These are phyloP conservation scores for Acanthopagrus latus DNA, from an alignment of 2,797 vertebrate species.

Conservation along the genomic window DNA sequence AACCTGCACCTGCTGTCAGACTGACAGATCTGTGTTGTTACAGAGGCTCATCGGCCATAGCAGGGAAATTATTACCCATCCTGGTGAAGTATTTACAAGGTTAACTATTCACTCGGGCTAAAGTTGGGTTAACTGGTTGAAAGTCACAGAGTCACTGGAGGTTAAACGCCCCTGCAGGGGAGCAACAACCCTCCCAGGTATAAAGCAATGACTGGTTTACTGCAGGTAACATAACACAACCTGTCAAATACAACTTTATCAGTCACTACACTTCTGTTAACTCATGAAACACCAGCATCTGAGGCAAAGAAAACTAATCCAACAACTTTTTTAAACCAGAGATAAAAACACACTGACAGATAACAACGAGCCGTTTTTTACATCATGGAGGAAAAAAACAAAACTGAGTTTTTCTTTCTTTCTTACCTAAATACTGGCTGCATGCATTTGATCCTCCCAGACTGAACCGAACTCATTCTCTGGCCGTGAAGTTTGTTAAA, in stretches of 20 bases:
- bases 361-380: background rate
- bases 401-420: background rate
- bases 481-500: conserved; percentile 9
- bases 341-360: too few relatives aligned
- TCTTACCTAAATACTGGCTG: background rate
- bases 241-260: background rate
- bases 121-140: conserved; percentile 13
- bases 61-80: conserved; percentile 39
- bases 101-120: conserved; percentile 48
- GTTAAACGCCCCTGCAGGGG: background rate
- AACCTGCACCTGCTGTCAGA: background rate
- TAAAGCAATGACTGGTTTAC: background rate
- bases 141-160: background rate
- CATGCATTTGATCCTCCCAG: background rate
- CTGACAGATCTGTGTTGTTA: background rate
- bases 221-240: conserved; percentile 4
- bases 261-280: background rate
- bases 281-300: background rate
- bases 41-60: background rate
- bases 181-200: background rate
- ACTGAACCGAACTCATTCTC: background rate
- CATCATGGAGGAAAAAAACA: too few relatives aligned
- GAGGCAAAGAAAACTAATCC: background rate
- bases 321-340: background rate
- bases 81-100: conserved; percentile 47